Percentiles rank a stretch among this genome's conserved stretches.
These are phyloP conservation scores for Clarias magur DNA, from an alignment of 2,113 vertebrate genomes.

Conservation along the genomic window DNA sequence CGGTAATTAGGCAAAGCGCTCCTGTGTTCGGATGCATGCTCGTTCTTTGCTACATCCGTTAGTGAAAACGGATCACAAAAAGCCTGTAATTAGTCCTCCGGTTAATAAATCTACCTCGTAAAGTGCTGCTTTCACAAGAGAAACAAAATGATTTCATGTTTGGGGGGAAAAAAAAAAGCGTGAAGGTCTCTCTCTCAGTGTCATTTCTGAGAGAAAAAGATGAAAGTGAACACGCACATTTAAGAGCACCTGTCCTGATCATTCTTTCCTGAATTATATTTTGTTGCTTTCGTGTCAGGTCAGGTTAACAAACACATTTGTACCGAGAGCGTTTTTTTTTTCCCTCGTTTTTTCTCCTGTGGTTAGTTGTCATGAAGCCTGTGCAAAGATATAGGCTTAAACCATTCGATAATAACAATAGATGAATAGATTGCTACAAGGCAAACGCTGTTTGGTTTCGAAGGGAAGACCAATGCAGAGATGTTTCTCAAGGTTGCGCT, in stretches of 20 bases:
- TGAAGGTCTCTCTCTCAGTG: not conserved
- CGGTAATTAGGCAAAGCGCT: not conserved
- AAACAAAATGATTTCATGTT: not conserved
- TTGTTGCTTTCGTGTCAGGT: conserved; percentile 40
- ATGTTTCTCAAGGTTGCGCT: conserved; percentile 43
- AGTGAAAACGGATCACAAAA: not conserved
- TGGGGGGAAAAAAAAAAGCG: not conserved
- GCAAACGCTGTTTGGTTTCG: conserved; percentile 16
- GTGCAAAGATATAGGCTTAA: conserved; percentile 1
- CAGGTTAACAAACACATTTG: conserved; percentile 42
- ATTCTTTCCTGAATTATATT: conserved; percentile 41
- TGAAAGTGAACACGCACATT: not conserved
- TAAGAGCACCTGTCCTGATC: conserved; percentile 25
- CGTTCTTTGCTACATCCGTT: not conserved
- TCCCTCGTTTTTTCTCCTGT: not conserved
- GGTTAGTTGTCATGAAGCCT: conserved; percentile 41
- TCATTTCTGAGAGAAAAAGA: not conserved
- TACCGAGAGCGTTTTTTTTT: conserved; percentile 8
- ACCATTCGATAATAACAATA: not conserved
- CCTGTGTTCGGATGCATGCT: conserved; percentile 14
- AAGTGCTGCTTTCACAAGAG: not conserved
- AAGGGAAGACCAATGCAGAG: not conserved
- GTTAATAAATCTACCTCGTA: conserved; percentile 4
- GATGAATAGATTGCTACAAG: conserved; percentile 1
- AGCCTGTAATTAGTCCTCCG: not conserved